These are phyloP conservation scores for Knipowitschia caucasica DNA, from an alignment of 2,797 vertebrate species.

Conservation along the genomic window DNA sequence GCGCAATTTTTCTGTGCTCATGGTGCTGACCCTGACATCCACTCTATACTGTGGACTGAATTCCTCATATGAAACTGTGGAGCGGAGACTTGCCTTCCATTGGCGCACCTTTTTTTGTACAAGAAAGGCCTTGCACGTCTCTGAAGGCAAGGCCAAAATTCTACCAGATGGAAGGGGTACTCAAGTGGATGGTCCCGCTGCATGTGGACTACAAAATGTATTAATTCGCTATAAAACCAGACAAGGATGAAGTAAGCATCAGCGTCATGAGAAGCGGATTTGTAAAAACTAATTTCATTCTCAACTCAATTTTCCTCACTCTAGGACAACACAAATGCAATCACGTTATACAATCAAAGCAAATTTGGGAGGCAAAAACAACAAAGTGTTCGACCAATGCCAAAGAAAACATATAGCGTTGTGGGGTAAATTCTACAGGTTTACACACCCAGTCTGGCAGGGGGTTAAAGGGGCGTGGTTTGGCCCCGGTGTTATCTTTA, in stretches of 20 bases:
- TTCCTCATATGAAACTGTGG: slow-evolving; percentile 81
- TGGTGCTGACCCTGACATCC: slow-evolving; percentile 70
- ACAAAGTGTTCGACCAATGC: no score
- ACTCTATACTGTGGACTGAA: slow-evolving; percentile 83
- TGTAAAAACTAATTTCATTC: no score
- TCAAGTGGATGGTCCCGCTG: slow-evolving; percentile 54
- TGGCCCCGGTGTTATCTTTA: no score
- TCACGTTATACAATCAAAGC: no score
- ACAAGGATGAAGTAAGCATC: background rate
- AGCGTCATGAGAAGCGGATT: background rate
- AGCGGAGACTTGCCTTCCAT: slow-evolving; percentile 76
- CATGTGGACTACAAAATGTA: slow-evolving; percentile 47
- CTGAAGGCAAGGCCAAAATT: slow-evolving; percentile 68
- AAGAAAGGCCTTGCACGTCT: slow-evolving; percentile 85
- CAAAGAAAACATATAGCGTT: no score
- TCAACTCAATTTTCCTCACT: no score
- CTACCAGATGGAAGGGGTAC: slow-evolving; percentile 55
- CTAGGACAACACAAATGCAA: no score
- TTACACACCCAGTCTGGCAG: no score
- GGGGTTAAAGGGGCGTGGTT: no score
- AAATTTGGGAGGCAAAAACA: no score
- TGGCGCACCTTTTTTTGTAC: slow-evolving; percentile 85
- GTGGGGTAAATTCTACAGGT: no score
- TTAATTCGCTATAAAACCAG: slow-evolving; percentile 35
- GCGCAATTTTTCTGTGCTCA: slow-evolving; percentile 25